Base-by-base conservation (phyloP, 2,888 invertebrate species). In the Pantelozetes paolii region DNA sequence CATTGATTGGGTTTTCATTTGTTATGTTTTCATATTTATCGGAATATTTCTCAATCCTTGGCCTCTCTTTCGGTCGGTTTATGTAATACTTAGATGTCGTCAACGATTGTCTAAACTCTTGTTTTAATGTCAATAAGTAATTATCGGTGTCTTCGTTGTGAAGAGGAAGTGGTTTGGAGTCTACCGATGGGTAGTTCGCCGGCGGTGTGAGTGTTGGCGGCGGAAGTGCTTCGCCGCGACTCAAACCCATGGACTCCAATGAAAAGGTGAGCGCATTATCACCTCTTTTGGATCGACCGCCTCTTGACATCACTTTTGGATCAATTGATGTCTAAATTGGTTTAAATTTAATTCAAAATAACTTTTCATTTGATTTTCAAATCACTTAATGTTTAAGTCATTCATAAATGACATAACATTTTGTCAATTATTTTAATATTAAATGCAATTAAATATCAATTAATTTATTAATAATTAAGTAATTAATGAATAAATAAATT, bases 121-220 rank as follows among this genome's bases (percentile, higher is more conserved):
- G 73, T 28, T 73, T 73, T n/a, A 71, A 30, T 20, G 48, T 71
- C 71, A 71, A 36, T 15, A 48, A 48, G 50, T 71, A 71, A 30
- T 72, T 62, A 32, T 64, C 72, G 30, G 28, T n/a, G 1, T 62
- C 30, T 40, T 69, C 71, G 36, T 71, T 45, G 69, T 71, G 75
- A 45, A 77, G 73, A 70, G 75, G 74, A 59, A 70, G 70, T 59
- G 64, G 50, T 62, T 69, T 71, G 13, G 64, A 57, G 71, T 73
- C 50, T 18, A 74, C 23, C 13, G 18, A 23, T 28, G 72, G 72
- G 42, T 64, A 72, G n/a, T 62, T 30, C 11, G 64, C 28, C 9
- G 72, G 72, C 15, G 72, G 72, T 9, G 26, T 23, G 18, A 72
- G 62, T 42, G 62, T 72, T 18, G 72, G 64, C 0, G 45, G 48